Base-by-base conservation (phyloP, 1,140 invertebrate species). In the Trachelipus rathkii region DNA sequence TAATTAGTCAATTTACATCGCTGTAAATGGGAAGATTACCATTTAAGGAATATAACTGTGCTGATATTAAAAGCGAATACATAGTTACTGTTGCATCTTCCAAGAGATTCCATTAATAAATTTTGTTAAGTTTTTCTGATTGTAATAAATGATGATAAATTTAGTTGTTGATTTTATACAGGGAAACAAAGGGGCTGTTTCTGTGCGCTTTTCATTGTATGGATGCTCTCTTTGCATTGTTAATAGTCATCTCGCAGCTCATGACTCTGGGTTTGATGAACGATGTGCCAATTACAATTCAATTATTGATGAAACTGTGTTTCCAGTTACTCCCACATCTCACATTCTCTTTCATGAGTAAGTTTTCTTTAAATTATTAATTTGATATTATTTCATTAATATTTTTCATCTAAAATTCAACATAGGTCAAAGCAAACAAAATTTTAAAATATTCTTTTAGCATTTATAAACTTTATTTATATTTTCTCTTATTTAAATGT, bases 181-280 rank as follows among this genome's bases (percentile, higher is more conserved):
- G 94, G 95, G 95, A 73, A 97, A 97, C 84, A 98, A 97, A 88
- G 95, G 96, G 23, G 95, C 92, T 3, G 92, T 96, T 0, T 95
- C 92, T 82, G 88, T 96, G 69, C 87, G 95, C 71, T 89, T 97
- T 80, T 92, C 92, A 80, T 87, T 95, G 10, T 93, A 94, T 83
- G 95, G 94, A 11, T 91, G 91, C 78, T 95, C 92, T 15, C 82
- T 97, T 44, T 95, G 93, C 82, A 88, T 96, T 45, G 90, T 97
- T 0, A 97, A 97, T 82, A 89, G 90, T 46, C 95, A 98, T 85
- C 85, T 97, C 73, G 91, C 94, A 33, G 91, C 95, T 19, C 95
- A 97, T 83, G 93, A 95, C 82, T 88, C 94, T 77, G 87, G 91
- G 73, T 85, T 94, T 69, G 87, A 90, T 50, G 92, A 94, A 81